A percentile compares a stretch with the other conserved stretches of the same genome.
phyloP scores from a whole-genome alignment of 1,140 invertebrate species.

The Cyclina sinensis region DNA sequence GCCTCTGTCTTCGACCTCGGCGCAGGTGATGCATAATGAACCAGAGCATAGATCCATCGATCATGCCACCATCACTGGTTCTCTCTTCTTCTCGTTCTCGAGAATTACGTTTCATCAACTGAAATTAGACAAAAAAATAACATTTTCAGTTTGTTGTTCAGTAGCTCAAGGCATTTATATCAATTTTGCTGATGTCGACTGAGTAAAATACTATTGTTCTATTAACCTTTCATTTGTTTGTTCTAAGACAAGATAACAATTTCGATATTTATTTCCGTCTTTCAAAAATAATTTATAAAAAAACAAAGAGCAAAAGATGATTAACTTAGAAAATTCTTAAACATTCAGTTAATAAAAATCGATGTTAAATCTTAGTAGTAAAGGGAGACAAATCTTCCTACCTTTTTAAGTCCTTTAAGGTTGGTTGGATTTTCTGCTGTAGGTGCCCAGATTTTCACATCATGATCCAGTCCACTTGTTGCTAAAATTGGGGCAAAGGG shows the following conservation, averaged over 20 bases:
- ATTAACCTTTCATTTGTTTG: no score
- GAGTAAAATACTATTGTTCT: no score
- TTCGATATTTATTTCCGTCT: no score
- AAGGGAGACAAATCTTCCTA: no score
- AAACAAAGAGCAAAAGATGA: no score
- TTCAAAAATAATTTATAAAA: no score
- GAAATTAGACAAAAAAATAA: constrained; percentile 26
- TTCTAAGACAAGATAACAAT: no score
- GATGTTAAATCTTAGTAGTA: no score
- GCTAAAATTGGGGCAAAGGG: constrained; percentile 95
- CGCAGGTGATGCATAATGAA: constrained; percentile 88
- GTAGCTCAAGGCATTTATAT: no score
- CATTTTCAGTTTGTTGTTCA: neutral
- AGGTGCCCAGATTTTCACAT: constrained; percentile 97
- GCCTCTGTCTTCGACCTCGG: constrained; percentile 77
- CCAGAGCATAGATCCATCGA: constrained; percentile 89
- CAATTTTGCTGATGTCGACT: no score
- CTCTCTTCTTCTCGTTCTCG: constrained; percentile 87
- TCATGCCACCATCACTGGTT: constrained; percentile 86
- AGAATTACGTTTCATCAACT: constrained; percentile 87
- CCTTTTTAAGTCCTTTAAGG: constrained; percentile 87
- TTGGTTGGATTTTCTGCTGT: constrained; percentile 89
- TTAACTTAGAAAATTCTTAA: no score
- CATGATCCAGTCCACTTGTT: constrained; percentile 96
- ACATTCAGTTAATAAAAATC: no score